phyloP scores from a whole-genome alignment of 2,888 invertebrate genomes.

The Melanostoma scalare region DNA sequence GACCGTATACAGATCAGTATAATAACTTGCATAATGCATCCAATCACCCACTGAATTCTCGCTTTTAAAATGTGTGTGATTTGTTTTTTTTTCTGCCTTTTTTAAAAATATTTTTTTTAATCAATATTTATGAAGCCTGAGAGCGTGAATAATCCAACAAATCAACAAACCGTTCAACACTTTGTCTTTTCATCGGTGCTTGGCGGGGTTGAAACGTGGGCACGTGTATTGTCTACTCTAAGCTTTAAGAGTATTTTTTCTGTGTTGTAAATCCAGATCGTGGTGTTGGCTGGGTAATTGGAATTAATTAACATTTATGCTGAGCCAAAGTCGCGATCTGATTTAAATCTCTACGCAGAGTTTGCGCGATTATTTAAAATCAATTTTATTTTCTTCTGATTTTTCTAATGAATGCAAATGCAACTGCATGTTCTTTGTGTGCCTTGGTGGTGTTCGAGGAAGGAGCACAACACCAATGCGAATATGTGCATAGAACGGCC shows the following conservation, averaged over 20 bases:
- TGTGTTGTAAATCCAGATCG: constrained; percentile 33
- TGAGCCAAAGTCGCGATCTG: constrained; percentile 59
- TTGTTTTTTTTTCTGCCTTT: background rate
- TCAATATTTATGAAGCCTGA: constrained; percentile 62
- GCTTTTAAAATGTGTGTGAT: background rate
- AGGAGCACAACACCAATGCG: constrained; percentile 35
- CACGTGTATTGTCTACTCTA: background rate
- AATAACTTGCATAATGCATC: constrained; percentile 50
- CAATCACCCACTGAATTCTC: constrained; percentile 54
- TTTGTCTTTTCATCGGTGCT: constrained; percentile 38
- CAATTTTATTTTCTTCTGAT: background rate
- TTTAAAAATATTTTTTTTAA: constrained; percentile 19
- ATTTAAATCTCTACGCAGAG: constrained; percentile 56
- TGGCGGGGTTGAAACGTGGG: constrained; percentile 1
- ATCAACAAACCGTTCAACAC: constrained; percentile 60
- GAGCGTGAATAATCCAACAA: constrained; percentile 38
- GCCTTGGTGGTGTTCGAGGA: constrained; percentile 30
- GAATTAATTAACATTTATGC: constrained; percentile 63
- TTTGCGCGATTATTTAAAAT: constrained; percentile 28
- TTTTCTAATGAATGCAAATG: constrained; percentile 1
- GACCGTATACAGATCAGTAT: constrained; percentile 48
- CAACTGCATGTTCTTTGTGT: constrained; percentile 13
- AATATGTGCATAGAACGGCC: constrained; percentile 14
- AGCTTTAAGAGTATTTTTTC: background rate
- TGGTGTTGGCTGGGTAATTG: constrained; percentile 52